These are phyloP conservation scores for Poeciliopsis paucimaculata DNA, from an alignment of 2,797 vertebrate genomes.

Conservation along the genomic window DNA sequence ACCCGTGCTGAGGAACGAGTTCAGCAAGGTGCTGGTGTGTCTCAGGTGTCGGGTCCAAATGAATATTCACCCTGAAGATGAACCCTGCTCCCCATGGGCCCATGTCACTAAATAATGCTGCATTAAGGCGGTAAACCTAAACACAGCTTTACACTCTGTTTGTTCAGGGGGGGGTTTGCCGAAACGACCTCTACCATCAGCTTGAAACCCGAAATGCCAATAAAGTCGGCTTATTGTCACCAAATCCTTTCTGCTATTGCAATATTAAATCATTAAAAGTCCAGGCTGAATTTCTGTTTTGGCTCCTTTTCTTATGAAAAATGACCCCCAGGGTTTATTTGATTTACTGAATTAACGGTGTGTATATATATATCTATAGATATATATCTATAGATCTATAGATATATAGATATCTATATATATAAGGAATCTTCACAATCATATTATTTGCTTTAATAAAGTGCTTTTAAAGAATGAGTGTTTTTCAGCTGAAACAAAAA, in stretches of 20 bases:
- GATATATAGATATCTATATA: too few relatives aligned
- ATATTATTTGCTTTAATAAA: neutral
- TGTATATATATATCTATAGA: too few relatives aligned
- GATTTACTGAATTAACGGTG: conserved; percentile 9
- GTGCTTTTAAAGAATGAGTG: neutral
- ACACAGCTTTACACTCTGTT: conserved; percentile 51
- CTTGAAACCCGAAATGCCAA: conserved; percentile 60
- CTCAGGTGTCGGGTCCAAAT: conserved; percentile 88
- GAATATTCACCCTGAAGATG: conserved; percentile 84
- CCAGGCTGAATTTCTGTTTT: conserved; percentile 8
- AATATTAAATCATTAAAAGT: conserved; percentile 43
- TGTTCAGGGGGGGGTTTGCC: conserved; percentile 62
- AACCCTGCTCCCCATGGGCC: conserved; percentile 76
- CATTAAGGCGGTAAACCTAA: conserved; percentile 67
- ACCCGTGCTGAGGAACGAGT: conserved; percentile 42
- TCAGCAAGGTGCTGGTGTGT: conserved; percentile 41
- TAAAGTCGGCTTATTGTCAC: conserved; percentile 72
- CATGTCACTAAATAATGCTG: conserved; percentile 72
- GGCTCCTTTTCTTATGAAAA: conserved; percentile 18
- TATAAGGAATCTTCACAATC: too few relatives aligned
- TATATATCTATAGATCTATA: too few relatives aligned
- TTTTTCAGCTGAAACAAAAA: neutral
- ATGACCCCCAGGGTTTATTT: conserved; percentile 15
- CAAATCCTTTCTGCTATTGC: conserved; percentile 70
- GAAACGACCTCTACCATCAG: conserved; percentile 71